A percentile compares a stretch with the other conserved stretches of the same genome.
phyloP scores from a whole-genome alignment of 2,113 vertebrate species.

The Pipa parva region DNA sequence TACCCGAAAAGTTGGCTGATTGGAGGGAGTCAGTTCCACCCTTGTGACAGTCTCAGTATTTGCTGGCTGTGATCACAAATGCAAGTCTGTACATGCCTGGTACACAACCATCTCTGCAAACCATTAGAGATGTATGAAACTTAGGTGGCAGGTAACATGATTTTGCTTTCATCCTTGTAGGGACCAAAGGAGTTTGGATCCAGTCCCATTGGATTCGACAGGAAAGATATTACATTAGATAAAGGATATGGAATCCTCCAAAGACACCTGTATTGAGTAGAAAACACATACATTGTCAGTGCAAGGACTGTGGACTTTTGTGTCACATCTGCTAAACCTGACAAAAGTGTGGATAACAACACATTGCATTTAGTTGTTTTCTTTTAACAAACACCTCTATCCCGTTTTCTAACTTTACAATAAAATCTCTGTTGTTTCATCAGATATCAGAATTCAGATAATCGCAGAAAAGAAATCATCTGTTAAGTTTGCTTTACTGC shows the following conservation, averaged over 20 bases:
- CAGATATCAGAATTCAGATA: too few species aligned
- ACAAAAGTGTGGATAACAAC: too few species aligned
- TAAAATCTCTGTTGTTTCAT: too few species aligned
- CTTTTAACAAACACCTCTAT: too few species aligned
- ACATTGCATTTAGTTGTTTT: too few species aligned
- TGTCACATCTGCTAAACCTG: too few species aligned
- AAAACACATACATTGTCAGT: conserved; percentile 5
- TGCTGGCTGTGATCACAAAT: conserved; percentile 58
- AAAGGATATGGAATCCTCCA: conserved; percentile 10
- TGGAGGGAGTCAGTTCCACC: conserved; percentile 57
- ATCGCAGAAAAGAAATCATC: too few species aligned
- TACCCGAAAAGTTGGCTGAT: conserved; percentile 69
- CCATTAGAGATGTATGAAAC: conserved; percentile 55
- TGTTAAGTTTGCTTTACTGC: too few species aligned
- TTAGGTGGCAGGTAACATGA: conserved; percentile 55
- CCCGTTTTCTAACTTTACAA: too few species aligned
- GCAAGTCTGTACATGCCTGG: conserved; percentile 64
- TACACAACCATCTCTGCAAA: conserved; percentile 55
- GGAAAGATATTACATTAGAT: conserved; percentile 49
- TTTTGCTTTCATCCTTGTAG: conserved; percentile 70
- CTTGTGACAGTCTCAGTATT: conserved; percentile 44
- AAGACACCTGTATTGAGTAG: conserved; percentile 3
- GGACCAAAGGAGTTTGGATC: conserved; percentile 53
- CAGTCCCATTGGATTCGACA: conserved; percentile 48
- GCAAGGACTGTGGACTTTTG: background rate